Base-by-base conservation (phyloP, 2,888 invertebrate species). In the Anthophora plumipes region DNA sequence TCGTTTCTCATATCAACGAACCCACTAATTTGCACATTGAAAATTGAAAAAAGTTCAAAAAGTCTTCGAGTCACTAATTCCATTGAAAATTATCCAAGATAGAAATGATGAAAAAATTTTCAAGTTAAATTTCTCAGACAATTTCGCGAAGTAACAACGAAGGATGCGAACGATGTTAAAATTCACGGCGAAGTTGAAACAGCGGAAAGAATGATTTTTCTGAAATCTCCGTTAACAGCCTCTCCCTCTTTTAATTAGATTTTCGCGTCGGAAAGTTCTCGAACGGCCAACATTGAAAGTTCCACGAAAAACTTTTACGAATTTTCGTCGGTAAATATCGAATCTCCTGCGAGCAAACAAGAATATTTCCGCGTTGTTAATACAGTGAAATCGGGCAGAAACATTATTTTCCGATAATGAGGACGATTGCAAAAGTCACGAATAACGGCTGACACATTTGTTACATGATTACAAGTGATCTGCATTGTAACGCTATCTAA, bases 401-500 rank as follows among this genome's bases (percentile, higher is more conserved):
- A 37, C 39, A 59, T 55, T 60, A 61, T 55, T 80, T 71, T 2
- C 20, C 59, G 60, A 67, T 64, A 77, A 70, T 20, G 55, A 66
- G 46, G 60, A 22, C 46, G 41, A 67, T 61, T 50, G 67, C 46
- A 12, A 61, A 55, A 69, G 50, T 14, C 61, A 43, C 14, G 55
- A 64, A 25, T 43, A 60, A n/a, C 54, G 46, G 17, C 31, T 60
- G 69, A 63, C 66, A 66, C 20, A 61, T 77, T 57, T 82, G 70
- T 22, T 43, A 41, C 55, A 31, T 76, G 69, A 60, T 73, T 76
- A 69, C 80, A 69, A 66, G 66, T 50, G 75, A 70, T 70, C n/a
- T 17, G 31, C 52, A 41, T 55, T 76, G 39, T 25, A 22, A 48
- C 50, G 67, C 66, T 87, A 86, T 87, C 84, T 73, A 61, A 77